A percentile compares a stretch with the other conserved stretches of the same genome.
These are phyloP conservation scores for Scalopus aquaticus DNA, from an alignment of 2,113 vertebrate species.

Conservation along the genomic window DNA sequence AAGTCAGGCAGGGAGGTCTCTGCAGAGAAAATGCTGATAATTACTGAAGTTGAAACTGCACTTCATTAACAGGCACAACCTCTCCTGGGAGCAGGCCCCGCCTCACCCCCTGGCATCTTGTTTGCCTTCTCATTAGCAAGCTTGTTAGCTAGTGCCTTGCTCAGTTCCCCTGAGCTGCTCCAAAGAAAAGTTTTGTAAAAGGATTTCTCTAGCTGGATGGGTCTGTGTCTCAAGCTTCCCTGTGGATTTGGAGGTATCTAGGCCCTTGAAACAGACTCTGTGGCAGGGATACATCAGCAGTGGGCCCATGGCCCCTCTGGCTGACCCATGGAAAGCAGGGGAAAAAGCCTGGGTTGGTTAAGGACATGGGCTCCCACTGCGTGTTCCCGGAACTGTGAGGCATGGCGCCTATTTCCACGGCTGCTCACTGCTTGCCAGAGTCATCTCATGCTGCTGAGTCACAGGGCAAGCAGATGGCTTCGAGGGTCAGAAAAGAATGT, in stretches of 20 bases:
- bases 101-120: constrained; percentile 17
- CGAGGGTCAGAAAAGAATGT: too few species aligned
- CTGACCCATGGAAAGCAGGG: not conserved
- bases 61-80: not conserved
- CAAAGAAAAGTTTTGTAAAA: constrained; percentile 49
- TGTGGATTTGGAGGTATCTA: not conserved
- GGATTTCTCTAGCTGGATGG: not conserved
- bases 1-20: not conserved
- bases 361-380: not conserved
- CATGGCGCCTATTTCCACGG: too few species aligned
- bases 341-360: not conserved
- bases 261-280: not conserved
- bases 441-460: too few species aligned
- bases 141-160: constrained; percentile 15
- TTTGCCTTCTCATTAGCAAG: constrained; percentile 64
- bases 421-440: not conserved
- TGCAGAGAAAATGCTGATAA: constrained; percentile 12
- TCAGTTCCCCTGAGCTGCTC: constrained; percentile 44
- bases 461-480: too few species aligned
- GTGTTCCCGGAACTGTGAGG: not conserved
- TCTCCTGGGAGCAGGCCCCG: constrained; percentile 10
- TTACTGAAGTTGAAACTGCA: constrained; percentile 34
- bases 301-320: not conserved
- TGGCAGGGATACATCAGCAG: not conserved
- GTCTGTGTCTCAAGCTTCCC: not conserved